Conservation (phyloP, 2,113 vertebrate species). For the Psilopsiagon aymara region DNA sequence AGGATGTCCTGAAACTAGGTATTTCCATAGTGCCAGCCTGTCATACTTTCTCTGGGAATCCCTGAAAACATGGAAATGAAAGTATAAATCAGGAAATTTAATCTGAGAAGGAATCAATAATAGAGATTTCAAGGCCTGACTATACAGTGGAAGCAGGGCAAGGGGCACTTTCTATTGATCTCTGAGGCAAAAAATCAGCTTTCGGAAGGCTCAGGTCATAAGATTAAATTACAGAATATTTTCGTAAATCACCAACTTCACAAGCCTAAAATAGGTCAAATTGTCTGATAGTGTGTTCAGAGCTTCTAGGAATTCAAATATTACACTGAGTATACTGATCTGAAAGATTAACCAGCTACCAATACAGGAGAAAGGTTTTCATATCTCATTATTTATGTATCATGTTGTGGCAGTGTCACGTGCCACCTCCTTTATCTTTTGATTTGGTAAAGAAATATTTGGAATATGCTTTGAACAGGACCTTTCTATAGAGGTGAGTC, state of each 20-base stretch:
- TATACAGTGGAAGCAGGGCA: background rate
- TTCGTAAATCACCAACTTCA: background rate
- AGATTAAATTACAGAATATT: background rate
- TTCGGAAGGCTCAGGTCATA: background rate
- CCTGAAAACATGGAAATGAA: background rate
- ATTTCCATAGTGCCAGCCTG: background rate
- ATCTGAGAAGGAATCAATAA: background rate
- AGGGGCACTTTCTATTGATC: background rate
- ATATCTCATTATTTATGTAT: background rate
- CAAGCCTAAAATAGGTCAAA: background rate
- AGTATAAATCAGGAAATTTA: background rate
- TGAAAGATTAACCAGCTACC: background rate
- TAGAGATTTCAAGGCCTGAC: background rate
- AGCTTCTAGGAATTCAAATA: background rate
- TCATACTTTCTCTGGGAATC: background rate
- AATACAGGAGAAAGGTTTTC: background rate
- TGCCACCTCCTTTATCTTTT: background rate
- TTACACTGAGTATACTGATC: background rate
- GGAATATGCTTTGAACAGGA: background rate
- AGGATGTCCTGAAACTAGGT: background rate
- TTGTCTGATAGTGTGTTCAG: background rate
- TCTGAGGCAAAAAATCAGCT: background rate
- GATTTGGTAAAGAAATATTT: background rate
- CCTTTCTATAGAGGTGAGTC: background rate
- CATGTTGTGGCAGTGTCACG: background rate